Evolutionary conservation across 64 coral and sea anemone genomes (phyloP).

Genomic region (Actinia equina): DNA sequence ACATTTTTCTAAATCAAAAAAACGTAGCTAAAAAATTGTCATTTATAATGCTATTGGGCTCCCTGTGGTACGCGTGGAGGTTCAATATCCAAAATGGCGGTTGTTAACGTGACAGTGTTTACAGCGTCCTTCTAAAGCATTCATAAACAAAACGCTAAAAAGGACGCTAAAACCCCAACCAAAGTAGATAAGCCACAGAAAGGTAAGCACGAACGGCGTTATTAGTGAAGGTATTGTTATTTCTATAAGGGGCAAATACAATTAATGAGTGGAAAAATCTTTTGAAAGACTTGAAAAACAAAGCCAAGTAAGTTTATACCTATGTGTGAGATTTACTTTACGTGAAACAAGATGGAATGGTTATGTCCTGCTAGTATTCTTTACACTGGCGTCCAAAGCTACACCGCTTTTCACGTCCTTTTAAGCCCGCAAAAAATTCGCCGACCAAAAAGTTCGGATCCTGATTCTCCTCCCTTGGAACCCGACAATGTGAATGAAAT

Average conservation of each 20-base stretch:
- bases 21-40: neutral
- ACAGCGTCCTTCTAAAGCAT: slow-evolving; percentile 23
- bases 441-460: neutral
- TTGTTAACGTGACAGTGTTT: neutral
- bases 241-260: neutral
- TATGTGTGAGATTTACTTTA: neutral
- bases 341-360: slow-evolving; percentile 7
- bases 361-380: slow-evolving; percentile 22
- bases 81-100: slow-evolving; percentile 7
- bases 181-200: neutral
- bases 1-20: neutral
- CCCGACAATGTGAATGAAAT: slow-evolving; percentile 1
- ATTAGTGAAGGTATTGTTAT: neutral
- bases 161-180: neutral
- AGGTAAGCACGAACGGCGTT: neutral
- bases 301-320: neutral
- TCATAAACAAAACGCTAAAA: slow-evolving; percentile 26
- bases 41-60: neutral
- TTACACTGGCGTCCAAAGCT: slow-evolving; percentile 22
- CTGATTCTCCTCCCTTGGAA: neutral
- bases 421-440: slow-evolving; percentile 25
- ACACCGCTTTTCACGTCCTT: slow-evolving; percentile 27
- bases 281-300: neutral
- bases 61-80: neutral
- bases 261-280: neutral